phyloP scores from a whole-genome alignment of 2,113 vertebrate species.

The Fulmarus glacialis region DNA sequence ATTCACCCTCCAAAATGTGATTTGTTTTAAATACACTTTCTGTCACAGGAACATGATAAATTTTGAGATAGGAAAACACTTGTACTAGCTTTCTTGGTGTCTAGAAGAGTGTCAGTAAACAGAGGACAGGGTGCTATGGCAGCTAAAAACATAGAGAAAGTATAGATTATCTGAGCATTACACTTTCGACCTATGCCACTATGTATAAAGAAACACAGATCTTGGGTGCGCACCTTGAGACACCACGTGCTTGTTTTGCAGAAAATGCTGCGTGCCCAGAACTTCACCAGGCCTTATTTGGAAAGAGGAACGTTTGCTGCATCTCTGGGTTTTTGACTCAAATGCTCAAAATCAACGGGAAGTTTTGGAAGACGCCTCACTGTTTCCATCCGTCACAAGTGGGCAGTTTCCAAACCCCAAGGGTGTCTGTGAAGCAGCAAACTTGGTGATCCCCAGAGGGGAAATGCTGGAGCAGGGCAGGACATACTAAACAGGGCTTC shows the following conservation, averaged over 20 bases:
- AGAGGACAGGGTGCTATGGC: not conserved
- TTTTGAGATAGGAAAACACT: not conserved
- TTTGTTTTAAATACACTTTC: not conserved
- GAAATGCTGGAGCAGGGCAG: not conserved
- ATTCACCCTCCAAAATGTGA: not conserved
- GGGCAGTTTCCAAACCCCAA: not conserved
- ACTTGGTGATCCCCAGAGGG: not conserved
- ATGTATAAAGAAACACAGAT: not conserved
- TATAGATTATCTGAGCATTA: not conserved
- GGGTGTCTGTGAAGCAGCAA: not conserved
- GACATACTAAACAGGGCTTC: not conserved
- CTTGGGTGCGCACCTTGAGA: not conserved
- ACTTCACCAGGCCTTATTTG: not conserved
- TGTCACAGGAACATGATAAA: not conserved
- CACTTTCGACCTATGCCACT: fast-evolving
- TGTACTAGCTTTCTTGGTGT: not conserved
- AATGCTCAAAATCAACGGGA: not conserved
- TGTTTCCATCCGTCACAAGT: not conserved
- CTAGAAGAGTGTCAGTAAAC: not conserved
- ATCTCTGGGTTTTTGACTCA: not conserved
- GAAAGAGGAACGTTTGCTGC: not conserved
- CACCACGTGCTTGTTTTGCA: not conserved
- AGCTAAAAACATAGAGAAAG: not conserved
- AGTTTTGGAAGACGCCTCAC: not conserved
- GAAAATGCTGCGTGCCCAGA: not conserved